Percentiles rank a stretch among this genome's conserved stretches.
These are phyloP conservation scores for Kryphioiulus occultus DNA, from an alignment of 2,888 invertebrate species.

Conservation along the genomic window DNA sequence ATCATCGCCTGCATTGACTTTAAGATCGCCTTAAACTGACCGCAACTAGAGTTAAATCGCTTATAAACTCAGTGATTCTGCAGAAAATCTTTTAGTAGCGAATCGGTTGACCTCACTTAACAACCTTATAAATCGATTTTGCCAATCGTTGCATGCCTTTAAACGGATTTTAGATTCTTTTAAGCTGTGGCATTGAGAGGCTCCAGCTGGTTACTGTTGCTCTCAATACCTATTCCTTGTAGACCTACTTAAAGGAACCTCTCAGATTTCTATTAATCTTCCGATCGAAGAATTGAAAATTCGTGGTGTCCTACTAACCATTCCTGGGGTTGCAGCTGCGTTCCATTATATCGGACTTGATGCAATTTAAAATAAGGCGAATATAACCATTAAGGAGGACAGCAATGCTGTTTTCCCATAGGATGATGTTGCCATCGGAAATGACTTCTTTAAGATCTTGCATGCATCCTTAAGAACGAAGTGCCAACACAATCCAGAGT, in stretches of 20 bases:
- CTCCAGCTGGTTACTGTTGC: constrained; percentile 9
- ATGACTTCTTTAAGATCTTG: background rate
- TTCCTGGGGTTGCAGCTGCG: constrained; percentile 29
- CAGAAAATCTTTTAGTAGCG: background rate
- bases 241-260: background rate
- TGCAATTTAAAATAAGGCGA: constrained; percentile 17
- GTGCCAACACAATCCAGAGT: background rate
- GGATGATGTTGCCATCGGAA: background rate
- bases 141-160: constrained; percentile 9
- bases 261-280: background rate
- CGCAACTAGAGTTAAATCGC: background rate
- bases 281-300: constrained; percentile 30
- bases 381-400: background rate
- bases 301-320: background rate
- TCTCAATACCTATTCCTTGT: background rate
- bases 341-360: background rate
- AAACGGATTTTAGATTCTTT: background rate
- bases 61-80: background rate
- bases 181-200: background rate
- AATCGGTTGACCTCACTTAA: constrained; percentile 6
- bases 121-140: constrained; percentile 21
- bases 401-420: constrained; percentile 18
- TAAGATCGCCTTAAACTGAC: background rate
- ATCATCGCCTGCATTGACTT: too few relatives aligned
- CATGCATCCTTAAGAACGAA: background rate